Evolutionary conservation across 2,797 vertebrate genomes (phyloP).

Genomic region (Tarsius wallacei): DNA sequence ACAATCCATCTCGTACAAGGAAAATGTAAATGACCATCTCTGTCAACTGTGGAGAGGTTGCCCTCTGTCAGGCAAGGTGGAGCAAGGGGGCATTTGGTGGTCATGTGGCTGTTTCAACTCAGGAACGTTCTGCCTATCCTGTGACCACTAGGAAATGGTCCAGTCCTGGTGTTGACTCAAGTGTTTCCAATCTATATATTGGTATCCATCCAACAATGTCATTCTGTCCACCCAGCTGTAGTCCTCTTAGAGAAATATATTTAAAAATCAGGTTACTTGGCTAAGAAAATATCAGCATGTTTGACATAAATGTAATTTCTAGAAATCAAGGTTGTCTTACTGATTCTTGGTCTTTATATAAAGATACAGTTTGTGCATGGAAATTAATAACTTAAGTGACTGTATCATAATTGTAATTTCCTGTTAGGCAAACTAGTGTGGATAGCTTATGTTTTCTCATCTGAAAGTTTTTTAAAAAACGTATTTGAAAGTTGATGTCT

Average conservation of each 20-base stretch:
- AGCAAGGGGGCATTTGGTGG: neutral
- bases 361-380: neutral
- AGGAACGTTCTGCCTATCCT: neutral
- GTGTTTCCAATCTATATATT: neutral
- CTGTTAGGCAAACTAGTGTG: neutral
- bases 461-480: slow-evolving; percentile 21
- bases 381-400: neutral
- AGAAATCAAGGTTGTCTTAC: neutral
- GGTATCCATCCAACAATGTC: too few species aligned
- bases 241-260: neutral
- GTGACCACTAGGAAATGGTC: neutral
- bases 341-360: slow-evolving; percentile 29
- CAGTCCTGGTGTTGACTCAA: neutral
- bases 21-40: neutral
- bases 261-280: neutral
- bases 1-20: neutral
- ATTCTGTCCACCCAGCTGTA: neutral
- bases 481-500: neutral
- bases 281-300: slow-evolving; percentile 6
- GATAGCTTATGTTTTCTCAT: slow-evolving; percentile 13
- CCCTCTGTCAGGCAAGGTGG: neutral
- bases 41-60: neutral
- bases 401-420: slow-evolving; percentile 11
- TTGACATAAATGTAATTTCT: neutral
- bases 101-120: neutral